Evolutionary conservation across 2,113 vertebrate species (phyloP), one percentile per base, ranked within the genome.

Genomic region (Saiga tatarica): DNA sequence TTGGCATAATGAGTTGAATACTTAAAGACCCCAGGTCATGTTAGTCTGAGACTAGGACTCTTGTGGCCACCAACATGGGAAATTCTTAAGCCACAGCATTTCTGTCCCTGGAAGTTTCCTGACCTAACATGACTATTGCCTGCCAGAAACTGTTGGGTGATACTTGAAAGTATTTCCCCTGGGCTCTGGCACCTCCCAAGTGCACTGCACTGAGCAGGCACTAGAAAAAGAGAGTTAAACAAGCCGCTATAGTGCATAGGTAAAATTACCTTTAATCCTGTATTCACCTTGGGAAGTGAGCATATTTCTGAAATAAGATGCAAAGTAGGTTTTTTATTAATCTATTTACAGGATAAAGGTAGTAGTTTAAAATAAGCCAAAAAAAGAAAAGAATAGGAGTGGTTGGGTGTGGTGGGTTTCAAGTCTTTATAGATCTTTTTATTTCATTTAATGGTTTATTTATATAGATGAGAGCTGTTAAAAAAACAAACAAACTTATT

Each of bases 301-400:
- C 50, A 52, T 94, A 28, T 89, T 97, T 96, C 79, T 96, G 78
- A 97, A 83, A 89, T 86, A 89, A 62, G 50, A 89, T 71, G 23
- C 55, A n/a, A 79, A 57, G 19, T 79, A 28, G 33, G 89, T 87
- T 92, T 90, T 74, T 95, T 55, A 82, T 60, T 96, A 33, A 52
- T 39, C 36, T 79, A 71, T n/a, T 62, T 53, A 86, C 15, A 33
- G 36, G 79, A 83, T 92, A 93, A 78, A 92, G 57, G 33, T 79
- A 13, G 71, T 42, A 42, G 14, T 25, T 90, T 71, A 95, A 96
- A 79, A 16, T 84, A 74, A 76, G 23, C 47, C 15, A 57, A 57
- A 86, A 47, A 47, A 79, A 76, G 17, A 33, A 33, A 82, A 74
- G 42, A 14, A 19, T n/a, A 33, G 7, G 30, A 64, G 11, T 30